Evolutionary conservation across 2,888 invertebrate genomes (phyloP), one percentile per base, ranked within the genome.

Genomic region (Acronicta leporina): DNA sequence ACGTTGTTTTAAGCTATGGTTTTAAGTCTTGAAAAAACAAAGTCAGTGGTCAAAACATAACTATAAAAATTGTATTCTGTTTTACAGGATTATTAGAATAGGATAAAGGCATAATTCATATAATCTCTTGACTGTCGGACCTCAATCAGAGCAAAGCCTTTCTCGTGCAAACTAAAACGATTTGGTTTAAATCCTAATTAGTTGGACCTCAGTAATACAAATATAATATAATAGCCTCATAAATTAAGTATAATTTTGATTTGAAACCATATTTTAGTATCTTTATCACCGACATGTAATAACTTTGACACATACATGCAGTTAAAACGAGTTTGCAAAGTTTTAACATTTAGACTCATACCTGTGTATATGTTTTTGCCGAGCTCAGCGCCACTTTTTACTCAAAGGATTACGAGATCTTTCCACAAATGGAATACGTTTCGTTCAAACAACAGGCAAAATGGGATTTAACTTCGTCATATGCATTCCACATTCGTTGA

Each of bases 41-140:
- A 2, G 1, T 10, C 10, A 35, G n/a, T n/a, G 5, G 2, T 50
- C 41, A 46, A 48, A n/a, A 38, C 27, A 55, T 27, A 45, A 13
- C 30, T 45, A 45, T 51, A 58, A 13, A 25, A 55, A 55, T 53
- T 15, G 10, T 10, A 5, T 53, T 52, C 33, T 56, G 47, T 56
- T 63, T 78, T 62, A 64, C 66, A 70, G 54, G 41, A 52, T 67
- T 53, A 75, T 77, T 75, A 70, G 74, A 64, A 73, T 75, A 65
- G 69, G 64, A 71, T 72, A 56, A 45, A 78, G 63, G 59, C 64
- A 70, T 67, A 69, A 73, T 69, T 75, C 62, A 59, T 62, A 11
- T 80, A 80, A 84, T 78, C 80, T 72, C 64, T 60, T 55, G 74
- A 72, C 77, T 84, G 87, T 85, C 85, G 67, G 79, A 87, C 85